Base-by-base conservation (phyloP, 2,797 vertebrate genomes). In the Hippoglossus hippoglossus region DNA sequence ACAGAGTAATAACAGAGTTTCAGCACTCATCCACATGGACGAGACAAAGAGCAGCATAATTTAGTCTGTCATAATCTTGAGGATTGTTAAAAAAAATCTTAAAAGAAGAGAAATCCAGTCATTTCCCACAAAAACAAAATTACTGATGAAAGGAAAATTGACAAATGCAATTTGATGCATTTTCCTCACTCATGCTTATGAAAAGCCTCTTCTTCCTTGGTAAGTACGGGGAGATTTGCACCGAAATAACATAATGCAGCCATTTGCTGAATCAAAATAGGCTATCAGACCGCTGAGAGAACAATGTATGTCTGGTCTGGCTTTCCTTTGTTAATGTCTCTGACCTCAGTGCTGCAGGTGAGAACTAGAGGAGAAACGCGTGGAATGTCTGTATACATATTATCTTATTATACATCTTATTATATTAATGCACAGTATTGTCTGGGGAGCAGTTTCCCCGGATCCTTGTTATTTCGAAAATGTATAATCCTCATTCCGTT, bases 381-480 rank as follows among this genome's bases (percentile, higher is more conserved):
- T 15, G 15, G 21, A 65, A 25, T 47, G n/a, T 77, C 49, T 39
- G 1, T 39, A 39, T 12, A 39, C 10, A 39, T 39, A 39, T 39
- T 34, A 34, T 34, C 9, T 34, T 34, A 34, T 34, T 34, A 10
- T 34, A 34, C 36, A 39, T 39, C 3, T 39, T 12, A 39, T 39
- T 39, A 39, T 39, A 39, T 39, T 39, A 39, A 39, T 39, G 36
- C 58, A 64, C 24, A 26, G 69, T 85, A 84, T 67, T 81, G 70
- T 88, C 86, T 77, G 76, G 82, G 54, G 21, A 77, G 66, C 55
- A 75, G 47, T 65, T 73, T 70, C 77, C 72, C 82, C 75, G 79
- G 47, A 85, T 86, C 69, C 74, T 89, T 66, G 86, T 92, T 86
- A 88, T 92, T 8, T 92, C 72, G 89, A 87, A 91, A 84, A 87